These are phyloP conservation scores for Ophonus ardosiacus DNA, from an alignment of 2,888 invertebrate species.

Conservation along the genomic window DNA sequence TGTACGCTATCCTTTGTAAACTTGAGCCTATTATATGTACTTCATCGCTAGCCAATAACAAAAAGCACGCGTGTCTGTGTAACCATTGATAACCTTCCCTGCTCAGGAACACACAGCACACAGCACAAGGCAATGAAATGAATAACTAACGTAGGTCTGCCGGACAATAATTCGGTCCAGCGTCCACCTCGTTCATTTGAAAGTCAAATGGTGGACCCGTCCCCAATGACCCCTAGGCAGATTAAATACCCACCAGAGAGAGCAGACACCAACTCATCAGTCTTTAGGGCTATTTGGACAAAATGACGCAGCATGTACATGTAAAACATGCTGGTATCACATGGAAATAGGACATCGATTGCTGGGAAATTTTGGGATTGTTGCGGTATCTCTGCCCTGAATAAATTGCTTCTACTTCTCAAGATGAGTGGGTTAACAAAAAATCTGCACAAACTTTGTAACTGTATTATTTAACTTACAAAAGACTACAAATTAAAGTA, in stretches of 20 bases:
- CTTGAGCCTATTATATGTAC: no score
- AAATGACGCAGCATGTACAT: background rate
- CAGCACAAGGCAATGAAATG: background rate
- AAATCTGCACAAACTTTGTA: no score
- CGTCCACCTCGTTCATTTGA: background rate
- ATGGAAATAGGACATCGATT: background rate
- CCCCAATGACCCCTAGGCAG: background rate
- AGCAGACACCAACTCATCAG: constrained; percentile 5
- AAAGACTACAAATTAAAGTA: no score
- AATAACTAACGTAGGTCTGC: background rate
- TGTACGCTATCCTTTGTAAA: no score
- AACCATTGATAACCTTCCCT: constrained; percentile 2
- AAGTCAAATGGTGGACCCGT: background rate
- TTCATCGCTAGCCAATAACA: background rate
- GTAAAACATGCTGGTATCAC: background rate
- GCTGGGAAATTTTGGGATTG: no score
- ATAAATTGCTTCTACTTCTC: no score
- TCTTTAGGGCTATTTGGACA: background rate
- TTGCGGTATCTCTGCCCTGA: no score
- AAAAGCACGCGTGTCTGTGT: background rate
- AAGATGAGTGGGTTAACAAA: no score
- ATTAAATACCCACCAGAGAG: background rate
- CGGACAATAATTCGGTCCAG: background rate
- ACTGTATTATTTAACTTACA: no score
- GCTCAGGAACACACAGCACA: no score